Conservation (phyloP, 2,888 invertebrate species). For the Epiblema foenella region DNA sequence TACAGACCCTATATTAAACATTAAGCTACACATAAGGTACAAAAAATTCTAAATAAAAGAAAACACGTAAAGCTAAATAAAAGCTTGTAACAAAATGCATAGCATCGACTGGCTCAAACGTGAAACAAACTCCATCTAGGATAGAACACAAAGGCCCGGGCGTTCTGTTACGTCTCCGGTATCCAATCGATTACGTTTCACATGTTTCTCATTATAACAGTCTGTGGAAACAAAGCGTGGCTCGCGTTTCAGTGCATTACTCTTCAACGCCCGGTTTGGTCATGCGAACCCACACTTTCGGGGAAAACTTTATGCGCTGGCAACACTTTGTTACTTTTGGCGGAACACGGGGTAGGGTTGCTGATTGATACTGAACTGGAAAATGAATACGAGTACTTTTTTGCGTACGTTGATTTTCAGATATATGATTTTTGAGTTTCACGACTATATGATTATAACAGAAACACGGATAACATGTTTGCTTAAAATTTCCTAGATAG, state of each 20-base stretch:
- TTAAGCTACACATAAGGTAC: neutral
- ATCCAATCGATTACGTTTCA: conserved; percentile 43
- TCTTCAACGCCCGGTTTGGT: conserved; percentile 38
- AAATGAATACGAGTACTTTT: neutral
- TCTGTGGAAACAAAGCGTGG: conserved; percentile 40
- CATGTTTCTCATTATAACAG: conserved; percentile 45
- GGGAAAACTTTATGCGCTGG: conserved; percentile 34
- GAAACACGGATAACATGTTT: neutral
- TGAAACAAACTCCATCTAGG: conserved; percentile 35
- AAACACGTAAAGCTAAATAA: conserved; percentile 16
- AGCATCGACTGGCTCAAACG: conserved; percentile 26
- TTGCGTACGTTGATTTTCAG: too few relatives aligned
- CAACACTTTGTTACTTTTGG: conserved; percentile 28
- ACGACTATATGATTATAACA: neutral
- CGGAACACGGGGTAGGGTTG: conserved; percentile 12
- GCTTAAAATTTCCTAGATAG: neutral
- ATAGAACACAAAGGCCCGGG: conserved; percentile 39
- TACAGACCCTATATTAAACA: neutral
- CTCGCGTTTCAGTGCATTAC: conserved; percentile 43
- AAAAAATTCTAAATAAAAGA: neutral
- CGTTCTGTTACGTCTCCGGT: conserved; percentile 40
- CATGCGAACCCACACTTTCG: conserved; percentile 41
- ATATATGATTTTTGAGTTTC: too few relatives aligned
- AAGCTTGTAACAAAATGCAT: conserved; percentile 29
- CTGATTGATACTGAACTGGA: neutral